Base-by-base conservation (phyloP, 2,797 vertebrate genomes). In the Adelosebastes latens region DNA sequence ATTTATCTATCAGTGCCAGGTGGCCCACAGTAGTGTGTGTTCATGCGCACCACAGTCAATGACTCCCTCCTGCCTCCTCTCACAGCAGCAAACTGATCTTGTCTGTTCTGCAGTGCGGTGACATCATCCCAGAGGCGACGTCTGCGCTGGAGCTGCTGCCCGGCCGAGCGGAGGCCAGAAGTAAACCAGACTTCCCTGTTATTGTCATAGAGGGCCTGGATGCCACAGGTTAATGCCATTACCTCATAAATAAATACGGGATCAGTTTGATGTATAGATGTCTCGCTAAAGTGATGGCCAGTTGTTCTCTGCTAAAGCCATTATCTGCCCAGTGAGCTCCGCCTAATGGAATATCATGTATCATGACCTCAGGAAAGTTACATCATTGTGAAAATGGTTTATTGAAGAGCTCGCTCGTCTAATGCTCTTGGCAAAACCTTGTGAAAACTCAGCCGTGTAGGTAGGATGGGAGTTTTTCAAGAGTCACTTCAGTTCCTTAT, bases 151-250 rank as follows among this genome's bases (percentile, higher is more conserved):
- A 96, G 59, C 82, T 96, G 53, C 88, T 97, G 62, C 94, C 96
- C 73, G 88, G 90, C 72, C 91, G 94, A 75, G 87, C 88, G 0
- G 68, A 92, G 74, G 72, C 87, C 29, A 84, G 86, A 87, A 74
- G 76, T 65, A 95, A 95, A 66, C 96, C 97, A 72, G 32, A 42
- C 52, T 97, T 96, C 90, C 98, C 97, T 0, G 93, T 98, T 49
- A 94, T 98, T 72, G 97, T 96, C 84, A 94, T 98, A 18, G 98
- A 99, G 73, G 98, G 98, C 22, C 94, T 99, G 92, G 98, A 99
- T 91, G 97, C 97, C 90, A 99, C 98, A 79, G 98, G 98, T 99
- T 93, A 95, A 94, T 89, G 63, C 25, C 82, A 90, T 94, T 93
- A 93, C 70, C 58, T 85, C 75, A 75, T 88, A 84, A 92, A 87